Evolutionary conservation across 2,797 vertebrate genomes (phyloP), one percentile per base, ranked within the genome.

Genomic region (Menidia menidia): DNA sequence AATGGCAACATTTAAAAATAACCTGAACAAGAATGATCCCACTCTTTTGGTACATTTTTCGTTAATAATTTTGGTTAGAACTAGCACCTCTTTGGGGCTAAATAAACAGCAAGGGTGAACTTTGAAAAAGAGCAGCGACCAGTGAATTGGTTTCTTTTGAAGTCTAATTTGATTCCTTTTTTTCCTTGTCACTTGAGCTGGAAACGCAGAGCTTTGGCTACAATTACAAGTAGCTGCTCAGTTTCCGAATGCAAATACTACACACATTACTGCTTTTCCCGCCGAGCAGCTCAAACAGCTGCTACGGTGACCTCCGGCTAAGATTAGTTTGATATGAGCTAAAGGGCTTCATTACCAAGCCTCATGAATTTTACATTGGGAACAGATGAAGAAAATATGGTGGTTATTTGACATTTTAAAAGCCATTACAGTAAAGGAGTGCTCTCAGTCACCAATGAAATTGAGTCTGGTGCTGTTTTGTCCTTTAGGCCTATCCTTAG

Each of bases 381-480:
- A 61, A 45, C 5, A 33, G 55, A 66, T 54, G 1, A 57, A 25
- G 44, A 30, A 43, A 64, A 42, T 39, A 45, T 50, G 39, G 41
- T 14, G 48, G 25, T 16, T 3, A 16, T 62, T 54, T 59, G 19
- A 57, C 31, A 61, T 81, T 51, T 66, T 60, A 2, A 62, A 73
- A 69, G 33, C 3, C 11, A 0, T 54, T 19, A 25, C 60, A 54
- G 66, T 68, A 47, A 65, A 48, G 33, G 59, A 65, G 68, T 30
- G 44, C 44, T 68, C 67, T 64, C 42, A 41, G 43, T 56, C 47
- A 58, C 47, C 1, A 51, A 6, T 42, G 64, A 55, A 62, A 61
- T 43, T 61, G 50, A 66, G n/a, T 54, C 16, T 55, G 45, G 15
- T 3, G 8, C 1, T 12, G 19, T 62, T 68, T 39, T 58, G 19